Conservation (phyloP, 53 echinoderm and acorn worm genomes). For the Echinometra lucunter region DNA sequence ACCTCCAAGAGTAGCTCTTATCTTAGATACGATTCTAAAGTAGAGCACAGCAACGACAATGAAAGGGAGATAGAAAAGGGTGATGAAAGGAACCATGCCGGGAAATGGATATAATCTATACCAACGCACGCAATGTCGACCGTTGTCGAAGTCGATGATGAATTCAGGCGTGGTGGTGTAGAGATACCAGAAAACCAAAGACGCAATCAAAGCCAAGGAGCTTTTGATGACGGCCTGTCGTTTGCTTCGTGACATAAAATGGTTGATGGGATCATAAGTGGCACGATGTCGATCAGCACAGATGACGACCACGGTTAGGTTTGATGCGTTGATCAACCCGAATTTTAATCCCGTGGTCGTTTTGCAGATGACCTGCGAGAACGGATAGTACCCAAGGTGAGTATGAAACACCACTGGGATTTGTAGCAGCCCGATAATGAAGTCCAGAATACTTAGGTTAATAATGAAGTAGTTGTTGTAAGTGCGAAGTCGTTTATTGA, state of each 20-base stretch:
- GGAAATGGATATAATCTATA: background rate
- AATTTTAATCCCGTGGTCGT: background rate
- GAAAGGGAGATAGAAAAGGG: conserved; percentile 13
- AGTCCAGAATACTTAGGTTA: conserved; percentile 40
- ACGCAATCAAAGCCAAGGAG: background rate
- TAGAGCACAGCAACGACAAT: conserved; percentile 48
- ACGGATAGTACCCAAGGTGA: conserved; percentile 53
- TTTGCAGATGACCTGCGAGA: conserved; percentile 1
- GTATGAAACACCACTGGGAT: background rate
- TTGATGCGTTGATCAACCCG: conserved; percentile 28
- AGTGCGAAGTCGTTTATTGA: conserved; percentile 53
- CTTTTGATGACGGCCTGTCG: conserved; percentile 43
- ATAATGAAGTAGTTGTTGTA: conserved; percentile 71
- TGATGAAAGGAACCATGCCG: background rate
- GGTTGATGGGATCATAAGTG: conserved; percentile 62
- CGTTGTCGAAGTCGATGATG: conserved; percentile 63
- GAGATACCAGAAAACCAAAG: conserved; percentile 16
- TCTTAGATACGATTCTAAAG: conserved; percentile 49
- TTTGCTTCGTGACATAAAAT: conserved; percentile 59
- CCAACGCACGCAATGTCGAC: conserved; percentile 28
- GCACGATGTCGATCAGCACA: conserved; percentile 61
- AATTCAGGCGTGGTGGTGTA: conserved; percentile 42
- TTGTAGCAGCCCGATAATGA: background rate
- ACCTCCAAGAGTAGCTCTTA: conserved; percentile 27
- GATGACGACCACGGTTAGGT: conserved; percentile 42